Evolutionary conservation across 2,113 vertebrate genomes (phyloP), one percentile per base, ranked within the genome.

Genomic region (Gallinago undulata): DNA sequence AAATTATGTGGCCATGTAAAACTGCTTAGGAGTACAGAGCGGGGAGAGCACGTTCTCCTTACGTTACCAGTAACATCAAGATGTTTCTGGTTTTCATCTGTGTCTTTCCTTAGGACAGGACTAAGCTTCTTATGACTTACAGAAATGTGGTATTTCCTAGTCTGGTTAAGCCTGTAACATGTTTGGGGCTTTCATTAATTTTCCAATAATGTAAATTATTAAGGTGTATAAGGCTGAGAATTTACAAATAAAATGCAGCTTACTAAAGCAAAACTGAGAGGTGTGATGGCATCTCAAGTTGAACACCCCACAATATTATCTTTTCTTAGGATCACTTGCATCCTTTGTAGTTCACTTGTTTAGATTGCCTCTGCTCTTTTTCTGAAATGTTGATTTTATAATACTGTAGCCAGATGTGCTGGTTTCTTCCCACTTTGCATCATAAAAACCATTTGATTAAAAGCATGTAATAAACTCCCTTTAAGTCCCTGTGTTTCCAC

Each of bases 371-470:
- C 24, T 64, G 66, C 45, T 81, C 55, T 67, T 88, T 41, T 92
- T 87, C 39, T 86, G 72, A 92, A 94, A 48, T 43, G 43, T 66
- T 90, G 68, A 41, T 94, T 92, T 79, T 90, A 43, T 79, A 79
- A 60, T 37, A 47, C 39, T 12, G 27, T 24, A 83, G 45, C 50
- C 33, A 72, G 72, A 83, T 93, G 43, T 43, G 48, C 69, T 89
- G 66, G 35, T 66, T 82, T 77, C 73, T 90, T 89, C 66, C 48
- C 28, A 33, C 48, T 92, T 84, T 30, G 50, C 37, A 24, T 84
- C 28, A 39, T 79, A 82, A 85, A 85, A 69, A 6, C 1, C 8
- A 25, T 39, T 87, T 84, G 41, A 72, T 85, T 82, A 73, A 83
- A 89, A 93, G 37, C 50, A 23, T 13, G 13, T 47, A 43, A 15